These are phyloP conservation scores for Mallotus villosus DNA, from an alignment of 2,797 vertebrate species.

Conservation along the genomic window DNA sequence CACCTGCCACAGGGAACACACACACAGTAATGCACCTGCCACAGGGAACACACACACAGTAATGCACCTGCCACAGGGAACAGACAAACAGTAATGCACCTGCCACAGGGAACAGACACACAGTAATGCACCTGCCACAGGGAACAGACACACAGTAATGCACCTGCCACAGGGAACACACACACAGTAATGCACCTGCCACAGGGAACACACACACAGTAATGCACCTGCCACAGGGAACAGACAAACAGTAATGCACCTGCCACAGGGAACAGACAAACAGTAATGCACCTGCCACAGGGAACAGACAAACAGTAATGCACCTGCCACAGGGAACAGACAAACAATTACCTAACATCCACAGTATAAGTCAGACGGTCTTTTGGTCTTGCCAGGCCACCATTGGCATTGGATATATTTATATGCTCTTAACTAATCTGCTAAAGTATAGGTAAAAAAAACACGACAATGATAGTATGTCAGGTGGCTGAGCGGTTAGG, in stretches of 20 bases:
- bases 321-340: not conserved
- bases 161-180: constrained; percentile 78
- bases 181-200: constrained; percentile 96
- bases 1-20: constrained; percentile 78
- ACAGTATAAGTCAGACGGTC: too few relatives aligned
- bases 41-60: constrained; percentile 80
- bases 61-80: constrained; percentile 84
- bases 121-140: constrained; percentile 90
- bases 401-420: too few relatives aligned
- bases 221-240: constrained; percentile 82
- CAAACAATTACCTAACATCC: not conserved
- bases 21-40: constrained; percentile 96
- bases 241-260: constrained; percentile 87
- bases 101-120: constrained; percentile 83
- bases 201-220: constrained; percentile 80
- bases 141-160: constrained; percentile 97
- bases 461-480: too few relatives aligned
- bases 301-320: too few relatives aligned
- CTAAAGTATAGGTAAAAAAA: not conserved
- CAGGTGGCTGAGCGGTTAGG: too few relatives aligned
- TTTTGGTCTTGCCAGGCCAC: too few relatives aligned
- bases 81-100: constrained; percentile 99
- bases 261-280: constrained; percentile 59
- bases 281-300: constrained; percentile 90
- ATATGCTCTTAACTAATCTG: not conserved